A percentile compares a stretch with the other conserved stretches of the same genome.
phyloP scores from a whole-genome alignment of 2,888 invertebrate species.

The Standfussiana lucernea region DNA sequence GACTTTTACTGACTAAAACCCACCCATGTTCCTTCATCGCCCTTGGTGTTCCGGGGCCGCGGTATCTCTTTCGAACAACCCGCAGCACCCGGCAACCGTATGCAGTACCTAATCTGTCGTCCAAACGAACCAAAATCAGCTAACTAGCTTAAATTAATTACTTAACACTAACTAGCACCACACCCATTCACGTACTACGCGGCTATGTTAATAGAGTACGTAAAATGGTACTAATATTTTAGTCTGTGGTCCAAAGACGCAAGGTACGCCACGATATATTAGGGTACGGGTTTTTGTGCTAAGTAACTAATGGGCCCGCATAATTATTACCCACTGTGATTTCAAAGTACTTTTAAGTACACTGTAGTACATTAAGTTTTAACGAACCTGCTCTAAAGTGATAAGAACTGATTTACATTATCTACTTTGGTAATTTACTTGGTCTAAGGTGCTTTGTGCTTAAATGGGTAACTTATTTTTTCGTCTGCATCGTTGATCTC shows the following conservation, averaged over 20 bases:
- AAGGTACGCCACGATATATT: slow-evolving; percentile 38
- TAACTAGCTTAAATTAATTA: slow-evolving; percentile 31
- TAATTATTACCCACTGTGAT: slow-evolving; percentile 55
- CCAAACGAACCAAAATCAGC: slow-evolving; percentile 20
- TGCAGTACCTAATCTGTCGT: background rate
- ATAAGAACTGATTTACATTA: slow-evolving; percentile 50
- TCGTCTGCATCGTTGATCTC: background rate
- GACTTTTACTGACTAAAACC: too few species aligned
- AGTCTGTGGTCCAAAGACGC: slow-evolving; percentile 37
- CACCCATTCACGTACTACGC: slow-evolving; percentile 9
- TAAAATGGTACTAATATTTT: slow-evolving; percentile 39
- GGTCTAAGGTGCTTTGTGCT: background rate
- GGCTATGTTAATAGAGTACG: background rate
- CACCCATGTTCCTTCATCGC: too few species aligned
- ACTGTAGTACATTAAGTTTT: slow-evolving; percentile 37
- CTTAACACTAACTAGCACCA: slow-evolving; percentile 28
- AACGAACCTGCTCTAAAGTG: slow-evolving; percentile 35
- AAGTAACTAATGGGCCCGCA: slow-evolving; percentile 53
- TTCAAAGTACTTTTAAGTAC: slow-evolving; percentile 45
- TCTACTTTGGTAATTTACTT: slow-evolving; percentile 29
- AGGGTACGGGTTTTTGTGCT: slow-evolving; percentile 48
- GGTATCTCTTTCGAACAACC: too few species aligned
- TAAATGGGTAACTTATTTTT: background rate
- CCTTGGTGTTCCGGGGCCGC: too few species aligned
- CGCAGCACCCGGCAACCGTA: too few species aligned